Conservation (phyloP, 2,797 vertebrate species). For the Melopsittacus undulatus region DNA sequence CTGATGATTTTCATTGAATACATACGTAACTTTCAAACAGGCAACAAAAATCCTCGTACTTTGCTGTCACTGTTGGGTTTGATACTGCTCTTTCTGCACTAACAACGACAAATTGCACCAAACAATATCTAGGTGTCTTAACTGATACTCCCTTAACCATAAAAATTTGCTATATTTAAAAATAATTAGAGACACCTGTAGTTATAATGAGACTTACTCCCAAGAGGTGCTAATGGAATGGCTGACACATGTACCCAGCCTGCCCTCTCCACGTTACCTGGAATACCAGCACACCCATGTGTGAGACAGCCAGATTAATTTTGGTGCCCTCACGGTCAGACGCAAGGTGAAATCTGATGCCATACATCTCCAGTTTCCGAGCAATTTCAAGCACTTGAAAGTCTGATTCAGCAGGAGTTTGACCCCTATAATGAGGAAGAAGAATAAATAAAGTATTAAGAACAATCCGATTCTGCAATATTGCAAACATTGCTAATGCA, state of each 20-base stretch:
- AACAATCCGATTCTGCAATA: background rate
- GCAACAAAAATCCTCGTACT: background rate
- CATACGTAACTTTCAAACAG: background rate
- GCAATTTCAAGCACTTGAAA: constrained; percentile 97
- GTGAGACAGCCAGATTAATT: constrained; percentile 93
- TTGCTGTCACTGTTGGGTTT: background rate
- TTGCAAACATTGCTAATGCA: rapidly evolving
- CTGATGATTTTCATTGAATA: background rate
- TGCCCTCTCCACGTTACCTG: constrained; percentile 80
- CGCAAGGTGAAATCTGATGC: constrained; percentile 91
- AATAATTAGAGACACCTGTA: background rate
- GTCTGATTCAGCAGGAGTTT: constrained; percentile 97
- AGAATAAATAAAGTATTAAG: background rate
- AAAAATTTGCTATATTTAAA: background rate
- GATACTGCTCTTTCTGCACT: background rate
- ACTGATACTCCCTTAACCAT: background rate
- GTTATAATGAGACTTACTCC: background rate
- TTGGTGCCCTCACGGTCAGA: constrained; percentile 93
- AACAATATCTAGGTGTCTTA: background rate
- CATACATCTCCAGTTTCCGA: constrained; percentile 96
- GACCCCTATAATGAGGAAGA: constrained; percentile 78
- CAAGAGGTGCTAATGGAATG: background rate
- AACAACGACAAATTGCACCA: background rate
- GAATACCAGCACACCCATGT: constrained; percentile 95
- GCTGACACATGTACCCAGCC: background rate